A percentile compares a stretch with the other conserved stretches of the same genome.
phyloP scores from a whole-genome alignment of 2,888 invertebrate species.

The Hyalella azteca region DNA sequence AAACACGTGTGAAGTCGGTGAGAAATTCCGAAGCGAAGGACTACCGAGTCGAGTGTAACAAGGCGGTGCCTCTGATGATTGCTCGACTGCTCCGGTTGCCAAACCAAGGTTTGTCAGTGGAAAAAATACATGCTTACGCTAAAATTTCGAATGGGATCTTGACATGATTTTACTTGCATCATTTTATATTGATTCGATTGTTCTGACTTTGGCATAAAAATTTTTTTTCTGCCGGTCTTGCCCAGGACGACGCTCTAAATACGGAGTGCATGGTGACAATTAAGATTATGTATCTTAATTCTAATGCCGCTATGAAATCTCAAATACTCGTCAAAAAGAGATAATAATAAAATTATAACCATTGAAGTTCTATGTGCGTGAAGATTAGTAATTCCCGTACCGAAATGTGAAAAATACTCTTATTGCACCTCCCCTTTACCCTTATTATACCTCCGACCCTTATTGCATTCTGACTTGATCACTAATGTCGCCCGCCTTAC shows the following conservation, averaged over 20 bases:
- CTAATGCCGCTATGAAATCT: too few species aligned
- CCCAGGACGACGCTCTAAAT: not conserved
- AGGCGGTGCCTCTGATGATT: conserved; percentile 10
- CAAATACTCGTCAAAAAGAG: too few species aligned
- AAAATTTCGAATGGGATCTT: too few species aligned
- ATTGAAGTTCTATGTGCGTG: not conserved
- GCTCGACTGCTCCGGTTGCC: not conserved
- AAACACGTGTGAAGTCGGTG: not conserved
- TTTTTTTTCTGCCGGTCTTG: not conserved
- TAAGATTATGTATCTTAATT: too few species aligned
- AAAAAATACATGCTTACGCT: too few species aligned
- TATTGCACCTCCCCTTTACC: not conserved
- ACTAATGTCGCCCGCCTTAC: too few species aligned
- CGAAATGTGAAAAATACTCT: not conserved
- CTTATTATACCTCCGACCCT: too few species aligned
- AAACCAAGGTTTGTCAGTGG: too few species aligned
- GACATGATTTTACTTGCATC: conserved; percentile 7
- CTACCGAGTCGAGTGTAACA: not conserved
- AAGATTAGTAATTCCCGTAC: not conserved
- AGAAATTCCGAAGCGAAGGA: not conserved
- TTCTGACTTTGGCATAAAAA: not conserved
- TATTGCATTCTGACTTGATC: too few species aligned
- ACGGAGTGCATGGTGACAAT: too few species aligned
- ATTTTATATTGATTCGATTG: not conserved
- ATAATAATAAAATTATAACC: not conserved